These are phyloP conservation scores for Corydoras sp. DNA, from an alignment of 2,113 vertebrate species.

Conservation along the genomic window DNA sequence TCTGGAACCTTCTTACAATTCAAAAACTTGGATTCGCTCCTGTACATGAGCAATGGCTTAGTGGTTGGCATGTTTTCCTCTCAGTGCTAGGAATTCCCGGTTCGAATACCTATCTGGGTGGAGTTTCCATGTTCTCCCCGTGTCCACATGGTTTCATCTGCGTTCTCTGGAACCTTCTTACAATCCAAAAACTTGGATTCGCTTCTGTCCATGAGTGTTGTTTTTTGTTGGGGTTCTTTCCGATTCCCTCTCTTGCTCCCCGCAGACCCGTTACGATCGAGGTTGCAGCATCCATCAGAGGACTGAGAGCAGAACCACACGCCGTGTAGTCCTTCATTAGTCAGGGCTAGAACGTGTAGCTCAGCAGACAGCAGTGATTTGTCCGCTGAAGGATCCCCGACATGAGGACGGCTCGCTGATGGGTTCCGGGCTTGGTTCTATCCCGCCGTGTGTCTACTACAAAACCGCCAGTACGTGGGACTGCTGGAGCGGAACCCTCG, in stretches of 20 bases:
- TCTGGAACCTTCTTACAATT: too few species aligned
- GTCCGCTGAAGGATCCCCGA: constrained; percentile 16
- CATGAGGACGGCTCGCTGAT: constrained; percentile 1
- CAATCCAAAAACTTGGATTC: too few species aligned
- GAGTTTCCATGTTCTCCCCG: too few species aligned
- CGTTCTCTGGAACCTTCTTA: too few species aligned
- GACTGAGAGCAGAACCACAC: constrained; percentile 2
- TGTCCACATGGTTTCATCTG: too few species aligned
- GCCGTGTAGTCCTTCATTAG: constrained; percentile 36
- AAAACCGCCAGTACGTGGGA: constrained; percentile 1
- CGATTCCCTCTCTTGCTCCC: constrained; percentile 19
- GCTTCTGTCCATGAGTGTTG: too few species aligned
- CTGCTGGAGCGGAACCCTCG: too few species aligned
- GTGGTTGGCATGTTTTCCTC: too few species aligned
- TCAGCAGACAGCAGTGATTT: constrained; percentile 26
- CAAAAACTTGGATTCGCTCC: too few species aligned
- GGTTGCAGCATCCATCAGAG: constrained; percentile 35
- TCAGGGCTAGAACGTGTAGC: constrained; percentile 29
- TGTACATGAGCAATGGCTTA: too few species aligned
- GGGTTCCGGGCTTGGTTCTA: not conserved
- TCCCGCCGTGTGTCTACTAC: not conserved
- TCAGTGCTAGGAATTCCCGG: too few species aligned
- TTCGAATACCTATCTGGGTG: too few species aligned
- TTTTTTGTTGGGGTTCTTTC: not conserved
- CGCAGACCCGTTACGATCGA: constrained; percentile 31